phyloP scores from a whole-genome alignment of 53 echinoderm and acorn worm species.

The Actinopyga echinites region DNA sequence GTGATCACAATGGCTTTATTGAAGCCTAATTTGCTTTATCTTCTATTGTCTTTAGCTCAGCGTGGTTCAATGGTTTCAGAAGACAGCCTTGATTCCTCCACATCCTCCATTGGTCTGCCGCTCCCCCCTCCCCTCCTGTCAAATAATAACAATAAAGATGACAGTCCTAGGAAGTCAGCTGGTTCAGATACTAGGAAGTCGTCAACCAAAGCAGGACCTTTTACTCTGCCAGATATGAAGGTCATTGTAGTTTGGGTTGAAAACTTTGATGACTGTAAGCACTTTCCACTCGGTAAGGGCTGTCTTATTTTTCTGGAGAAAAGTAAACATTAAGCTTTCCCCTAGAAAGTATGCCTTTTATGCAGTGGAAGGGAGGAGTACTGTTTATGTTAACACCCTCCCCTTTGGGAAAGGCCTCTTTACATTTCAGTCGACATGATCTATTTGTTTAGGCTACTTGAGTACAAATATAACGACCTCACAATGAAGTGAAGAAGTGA shows the following conservation, averaged over 20 bases:
- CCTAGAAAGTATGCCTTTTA: too few relatives aligned
- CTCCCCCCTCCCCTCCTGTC: slow-evolving; percentile 19
- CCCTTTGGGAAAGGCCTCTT: too few relatives aligned
- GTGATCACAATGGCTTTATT: too few relatives aligned
- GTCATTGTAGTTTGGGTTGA: slow-evolving; percentile 96
- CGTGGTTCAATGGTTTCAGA: slow-evolving; percentile 15
- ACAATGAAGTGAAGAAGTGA: too few relatives aligned
- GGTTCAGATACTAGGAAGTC: slow-evolving; percentile 61
- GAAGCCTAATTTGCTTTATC: too few relatives aligned
- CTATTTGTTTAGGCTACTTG: too few relatives aligned
- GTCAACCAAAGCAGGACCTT: slow-evolving; percentile 62
- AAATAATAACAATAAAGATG: slow-evolving; percentile 46
- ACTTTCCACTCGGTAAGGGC: slow-evolving; percentile 81
- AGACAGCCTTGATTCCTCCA: slow-evolving; percentile 18
- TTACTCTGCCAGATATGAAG: slow-evolving; percentile 78
- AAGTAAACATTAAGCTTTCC: not conserved
- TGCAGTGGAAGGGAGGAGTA: too few relatives aligned
- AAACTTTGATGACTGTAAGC: slow-evolving; percentile 92
- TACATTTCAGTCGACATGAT: too few relatives aligned
- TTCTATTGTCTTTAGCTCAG: not conserved
- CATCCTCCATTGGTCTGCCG: slow-evolving; percentile 16
- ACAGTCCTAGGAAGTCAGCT: slow-evolving; percentile 32
- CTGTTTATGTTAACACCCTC: too few relatives aligned
- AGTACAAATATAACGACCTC: too few relatives aligned
- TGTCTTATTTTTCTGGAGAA: not conserved